A percentile compares a stretch with the other conserved stretches of the same genome.
phyloP scores from a whole-genome alignment of 2,888 invertebrate species.

The Eupithecia insigniata region DNA sequence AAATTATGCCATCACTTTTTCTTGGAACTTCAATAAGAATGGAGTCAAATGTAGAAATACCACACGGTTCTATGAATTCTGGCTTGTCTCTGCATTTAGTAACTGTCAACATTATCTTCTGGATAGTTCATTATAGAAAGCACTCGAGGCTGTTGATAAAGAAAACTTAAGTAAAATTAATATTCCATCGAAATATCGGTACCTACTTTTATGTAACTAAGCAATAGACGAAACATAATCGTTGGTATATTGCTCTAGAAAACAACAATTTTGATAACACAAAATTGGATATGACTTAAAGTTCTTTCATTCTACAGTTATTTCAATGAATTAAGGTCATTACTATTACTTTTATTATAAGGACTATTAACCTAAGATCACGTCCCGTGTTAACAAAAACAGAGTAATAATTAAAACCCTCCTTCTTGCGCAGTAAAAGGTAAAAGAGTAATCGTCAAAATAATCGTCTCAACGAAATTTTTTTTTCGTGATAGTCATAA shows the following conservation, averaged over 20 bases:
- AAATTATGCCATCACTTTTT: neutral
- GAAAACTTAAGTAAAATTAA: neutral
- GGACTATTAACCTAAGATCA: too few species aligned
- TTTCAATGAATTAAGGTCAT: too few species aligned
- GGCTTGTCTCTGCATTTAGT: constrained; percentile 10
- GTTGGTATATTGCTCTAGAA: neutral
- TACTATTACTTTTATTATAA: neutral
- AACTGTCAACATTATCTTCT: constrained; percentile 54
- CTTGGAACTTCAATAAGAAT: neutral
- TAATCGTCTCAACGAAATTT: too few species aligned
- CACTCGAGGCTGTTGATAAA: constrained; percentile 58
- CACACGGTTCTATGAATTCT: constrained; percentile 11
- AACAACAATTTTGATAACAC: neutral
- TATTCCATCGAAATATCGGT: neutral
- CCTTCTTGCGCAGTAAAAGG: neutral
- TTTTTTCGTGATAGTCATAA: too few species aligned
- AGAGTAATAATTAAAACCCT: neutral
- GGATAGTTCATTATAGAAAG: constrained; percentile 63
- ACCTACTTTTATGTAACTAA: neutral
- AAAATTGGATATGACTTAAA: neutral
- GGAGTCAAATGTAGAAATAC: neutral
- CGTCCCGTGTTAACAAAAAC: too few species aligned
- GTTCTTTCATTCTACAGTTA: too few species aligned
- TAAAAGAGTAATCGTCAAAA: too few species aligned
- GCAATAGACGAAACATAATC: too few species aligned